Evolutionary conservation across 2,113 vertebrate species (phyloP).

Genomic region (Stercorarius parasiticus): DNA sequence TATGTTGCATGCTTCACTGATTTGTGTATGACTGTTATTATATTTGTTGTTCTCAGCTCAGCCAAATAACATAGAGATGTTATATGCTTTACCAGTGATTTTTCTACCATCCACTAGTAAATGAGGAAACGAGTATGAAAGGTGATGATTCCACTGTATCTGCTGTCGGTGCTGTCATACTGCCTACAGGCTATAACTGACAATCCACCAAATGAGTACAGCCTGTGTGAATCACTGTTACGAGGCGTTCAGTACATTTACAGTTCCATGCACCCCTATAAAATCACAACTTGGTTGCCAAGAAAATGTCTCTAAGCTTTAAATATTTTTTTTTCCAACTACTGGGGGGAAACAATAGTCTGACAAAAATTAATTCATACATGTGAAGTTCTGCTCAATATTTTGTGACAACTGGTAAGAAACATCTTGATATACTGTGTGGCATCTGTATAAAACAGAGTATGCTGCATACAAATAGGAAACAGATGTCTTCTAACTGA

Average conservation of each 20-base stretch:
- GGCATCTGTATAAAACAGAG: neutral
- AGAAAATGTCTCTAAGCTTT: conserved; percentile 7
- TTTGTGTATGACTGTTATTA: neutral
- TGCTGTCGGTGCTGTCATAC: neutral
- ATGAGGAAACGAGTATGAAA: neutral
- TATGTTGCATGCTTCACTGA: neutral
- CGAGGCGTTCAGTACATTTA: neutral
- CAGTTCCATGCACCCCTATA: neutral
- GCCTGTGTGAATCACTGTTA: neutral
- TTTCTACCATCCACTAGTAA: neutral
- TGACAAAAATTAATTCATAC: neutral
- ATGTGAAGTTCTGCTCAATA: neutral
- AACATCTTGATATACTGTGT: neutral
- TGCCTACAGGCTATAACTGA: conserved; percentile 27
- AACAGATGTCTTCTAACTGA: conserved; percentile 4
- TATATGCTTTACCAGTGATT: neutral
- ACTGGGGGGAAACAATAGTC: neutral
- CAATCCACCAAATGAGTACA: neutral
- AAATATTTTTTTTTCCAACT: neutral
- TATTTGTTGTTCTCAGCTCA: neutral
- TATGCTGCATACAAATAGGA: neutral
- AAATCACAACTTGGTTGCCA: conserved; percentile 3
- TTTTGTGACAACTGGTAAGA: neutral
- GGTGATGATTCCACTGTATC: neutral
- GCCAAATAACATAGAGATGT: neutral